Evolutionary conservation across 2,888 invertebrate species (phyloP).

Genomic region (Resseliella maxima): DNA sequence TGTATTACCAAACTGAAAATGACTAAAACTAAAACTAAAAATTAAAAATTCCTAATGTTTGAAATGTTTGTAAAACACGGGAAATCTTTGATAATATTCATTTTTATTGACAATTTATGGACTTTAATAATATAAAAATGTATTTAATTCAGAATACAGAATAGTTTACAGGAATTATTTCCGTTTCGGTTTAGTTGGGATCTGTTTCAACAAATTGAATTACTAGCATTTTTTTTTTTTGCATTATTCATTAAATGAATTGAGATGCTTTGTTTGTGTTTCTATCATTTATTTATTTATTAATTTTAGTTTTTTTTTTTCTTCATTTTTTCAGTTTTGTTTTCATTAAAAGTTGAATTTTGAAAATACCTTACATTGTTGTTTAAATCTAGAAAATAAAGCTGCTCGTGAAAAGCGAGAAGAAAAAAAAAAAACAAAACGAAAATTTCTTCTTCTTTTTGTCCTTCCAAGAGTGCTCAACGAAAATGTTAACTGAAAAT

Average conservation of each 20-base stretch:
- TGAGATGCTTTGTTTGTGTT: neutral
- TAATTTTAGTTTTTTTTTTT: neutral
- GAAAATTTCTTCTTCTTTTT: too few relatives aligned
- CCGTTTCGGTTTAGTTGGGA: neutral
- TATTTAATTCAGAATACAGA: constrained; percentile 24
- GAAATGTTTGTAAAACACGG: neutral
- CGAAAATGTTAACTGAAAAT: too few relatives aligned
- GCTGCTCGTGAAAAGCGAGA: neutral
- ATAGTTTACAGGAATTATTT: constrained; percentile 22
- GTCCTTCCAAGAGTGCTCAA: neutral
- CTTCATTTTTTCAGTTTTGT: neutral
- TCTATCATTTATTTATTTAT: neutral
- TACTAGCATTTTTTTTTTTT: neutral
- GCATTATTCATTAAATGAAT: neutral
- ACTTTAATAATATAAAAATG: constrained; percentile 45
- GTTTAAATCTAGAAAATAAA: neutral
- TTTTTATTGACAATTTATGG: constrained; percentile 45
- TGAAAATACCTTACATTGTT: neutral
- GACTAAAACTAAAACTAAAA: neutral
- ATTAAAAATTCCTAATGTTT: neutral
- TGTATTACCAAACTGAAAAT: neutral
- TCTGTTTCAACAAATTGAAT: constrained; percentile 33
- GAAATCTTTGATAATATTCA: neutral
- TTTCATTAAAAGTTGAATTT: neutral
- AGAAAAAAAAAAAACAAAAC: too few relatives aligned